Evolutionary conservation across 2,797 vertebrate species (phyloP), one percentile per base, ranked within the genome.

Genomic region (Micropoecilia bifurca): DNA sequence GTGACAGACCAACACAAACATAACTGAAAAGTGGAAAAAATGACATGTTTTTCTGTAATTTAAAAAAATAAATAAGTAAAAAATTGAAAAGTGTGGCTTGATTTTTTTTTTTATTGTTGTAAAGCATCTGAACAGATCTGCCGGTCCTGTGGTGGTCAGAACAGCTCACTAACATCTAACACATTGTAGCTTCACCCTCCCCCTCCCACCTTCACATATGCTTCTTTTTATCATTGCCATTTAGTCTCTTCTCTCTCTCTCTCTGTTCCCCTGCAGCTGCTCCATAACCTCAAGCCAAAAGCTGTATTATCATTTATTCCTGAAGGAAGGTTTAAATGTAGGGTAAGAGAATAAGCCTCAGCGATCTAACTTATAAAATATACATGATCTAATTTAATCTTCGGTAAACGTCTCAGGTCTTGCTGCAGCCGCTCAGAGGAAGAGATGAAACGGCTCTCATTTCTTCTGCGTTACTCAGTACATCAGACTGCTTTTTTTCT

Each of bases 281-380:
- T 30, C 28, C 48, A 59, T n/a, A 22, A 25, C 66, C 30, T 81
- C 69, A 46, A 41, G 36, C 46, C 59, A 73, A 25, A 66, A 47
- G 48, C 48, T 41, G 45, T 30, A 57, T 25, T 3, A 28, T 50
- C 22, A 30, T 28, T 69, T 55, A 68, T 41, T 20, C 63, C 63
- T 18, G 36, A 43, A 69, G 36, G 39, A 69, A 43, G 39, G 36
- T 71, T 45, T 71, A 16, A 43, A 71, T 71, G 14, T n/a, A n/a
- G 22, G 25, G 41, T n/a, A 71, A 43, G 20, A 12, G 36, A 22
- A 12, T 41, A 39, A 68, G 36, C 63, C 36, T 43, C 22, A 14
- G 25, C 43, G 68, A 71, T 71, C 41, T 71, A 71, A 25, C 39
- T 41, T n/a, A 69, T 71, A 43, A 71, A 45, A 71, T 71, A 45